Evolutionary conservation across 2,888 invertebrate species (phyloP).

Genomic region (Calliopum simillimum): DNA sequence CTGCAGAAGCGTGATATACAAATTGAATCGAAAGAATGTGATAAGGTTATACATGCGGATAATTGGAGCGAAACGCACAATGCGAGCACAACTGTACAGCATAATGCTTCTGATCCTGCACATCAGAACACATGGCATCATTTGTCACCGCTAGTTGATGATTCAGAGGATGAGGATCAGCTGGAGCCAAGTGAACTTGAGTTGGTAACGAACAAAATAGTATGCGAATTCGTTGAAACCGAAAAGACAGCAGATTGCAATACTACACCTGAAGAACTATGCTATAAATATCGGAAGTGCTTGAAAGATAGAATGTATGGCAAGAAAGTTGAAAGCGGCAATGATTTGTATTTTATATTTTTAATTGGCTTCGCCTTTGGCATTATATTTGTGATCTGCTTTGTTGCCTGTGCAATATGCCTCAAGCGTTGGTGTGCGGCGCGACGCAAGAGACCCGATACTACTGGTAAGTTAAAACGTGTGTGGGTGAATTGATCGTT

Average conservation of each 20-base stretch:
- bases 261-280: too few relatives aligned
- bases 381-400: slow-evolving; percentile 54
- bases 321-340: slow-evolving; percentile 33
- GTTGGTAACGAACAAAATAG: too few relatives aligned
- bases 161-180: slow-evolving; percentile 27
- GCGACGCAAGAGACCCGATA: slow-evolving; percentile 31
- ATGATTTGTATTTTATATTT: slow-evolving; percentile 59
- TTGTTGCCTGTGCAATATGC: slow-evolving; percentile 56
- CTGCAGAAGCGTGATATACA: slow-evolving; percentile 53
- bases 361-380: slow-evolving; percentile 58
- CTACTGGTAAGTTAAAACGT: too few relatives aligned
- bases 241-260: too few relatives aligned
- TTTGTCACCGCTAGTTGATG: slow-evolving; percentile 41
- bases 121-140: slow-evolving; percentile 46
- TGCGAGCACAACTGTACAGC: background rate
- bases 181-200: background rate
- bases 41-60: background rate
- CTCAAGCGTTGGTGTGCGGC: slow-evolving; percentile 54
- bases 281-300: too few relatives aligned
- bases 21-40: slow-evolving; percentile 54
- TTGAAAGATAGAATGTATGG: too few relatives aligned
- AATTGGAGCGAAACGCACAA: slow-evolving; percentile 52
- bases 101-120: background rate
- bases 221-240: too few relatives aligned
- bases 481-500: too few relatives aligned